Base-by-base conservation (phyloP, 2,797 vertebrate genomes). In the Tenualosa ilisha region DNA sequence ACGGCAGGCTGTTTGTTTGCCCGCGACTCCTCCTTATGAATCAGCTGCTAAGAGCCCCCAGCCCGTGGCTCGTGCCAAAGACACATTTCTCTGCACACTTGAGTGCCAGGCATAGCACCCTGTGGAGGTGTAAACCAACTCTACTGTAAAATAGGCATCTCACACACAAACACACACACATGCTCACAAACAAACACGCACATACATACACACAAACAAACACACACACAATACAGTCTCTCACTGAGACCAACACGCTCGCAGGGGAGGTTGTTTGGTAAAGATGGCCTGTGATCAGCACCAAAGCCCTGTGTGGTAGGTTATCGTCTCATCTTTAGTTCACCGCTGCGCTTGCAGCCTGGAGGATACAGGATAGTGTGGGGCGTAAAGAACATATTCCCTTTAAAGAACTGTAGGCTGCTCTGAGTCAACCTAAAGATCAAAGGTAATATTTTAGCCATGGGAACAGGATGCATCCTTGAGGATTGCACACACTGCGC, bases 401-500 rank as follows among this genome's bases (percentile, higher is more conserved):
- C 40, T 79, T 79, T 79, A 46, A 79, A 79, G 72, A 79, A 17
- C 37, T 37, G 40, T 43, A 37, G 72, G 65, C 20, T 22, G 72
- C 37, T 46, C 15, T 22, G 40, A 8, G 63, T 75, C 24, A 4
- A 63, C 68, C 37, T 72, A n/a, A 17, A 53, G 63, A 54, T 86
- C 54, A 72, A 72, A 59, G 49, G 72, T 54, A 7, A 15, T 84
- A 22, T 56, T 68, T 86, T 56, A 82, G 46, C 49, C 82, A 84
- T 53, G 49, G 56, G 46, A 82, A 61, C 63, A 79, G 0, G 54
- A 56, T 72, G 9, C 49, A 56, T 54, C 49, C 40, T 31, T 51
- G 72, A n/a, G 53, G 24, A 56, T 15, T 24, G 72, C 50, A 82
- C 9, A 65, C 56, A 65, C 46, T 49, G 46, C 46, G 1, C 31